These are phyloP conservation scores for Tinamus guttatus DNA, from an alignment of 2,113 vertebrate species.

Conservation along the genomic window DNA sequence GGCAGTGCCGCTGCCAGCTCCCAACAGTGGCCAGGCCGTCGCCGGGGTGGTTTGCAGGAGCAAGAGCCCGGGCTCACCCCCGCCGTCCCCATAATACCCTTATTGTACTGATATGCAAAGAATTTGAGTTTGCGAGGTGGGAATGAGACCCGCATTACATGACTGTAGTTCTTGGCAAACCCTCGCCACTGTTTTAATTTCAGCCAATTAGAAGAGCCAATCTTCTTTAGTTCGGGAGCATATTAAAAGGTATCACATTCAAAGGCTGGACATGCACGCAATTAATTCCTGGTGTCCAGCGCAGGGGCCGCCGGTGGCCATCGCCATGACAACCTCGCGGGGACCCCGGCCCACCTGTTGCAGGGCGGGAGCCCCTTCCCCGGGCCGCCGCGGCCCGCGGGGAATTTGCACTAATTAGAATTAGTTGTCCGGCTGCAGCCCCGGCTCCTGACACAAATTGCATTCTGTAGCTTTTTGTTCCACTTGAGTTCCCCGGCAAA, in stretches of 20 bases:
- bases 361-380: constrained; percentile 70
- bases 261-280: constrained; percentile 72
- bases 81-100: neutral
- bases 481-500: constrained; percentile 88
- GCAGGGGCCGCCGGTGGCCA: constrained; percentile 79
- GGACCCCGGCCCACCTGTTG: constrained; percentile 83
- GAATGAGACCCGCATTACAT: constrained; percentile 42
- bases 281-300: constrained; percentile 81
- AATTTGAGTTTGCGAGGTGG: constrained; percentile 38
- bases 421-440: constrained; percentile 88
- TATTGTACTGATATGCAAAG: constrained; percentile 47
- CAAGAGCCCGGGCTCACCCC: neutral
- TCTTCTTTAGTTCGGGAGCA: constrained; percentile 72
- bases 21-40: neutral
- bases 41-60: constrained; percentile 38
- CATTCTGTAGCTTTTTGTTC: constrained; percentile 89
- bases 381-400: constrained; percentile 77
- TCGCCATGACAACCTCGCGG: constrained; percentile 71
- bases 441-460: constrained; percentile 87
- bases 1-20: neutral
- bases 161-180: constrained; percentile 60
- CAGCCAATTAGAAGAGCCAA: constrained; percentile 79
- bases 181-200: constrained; percentile 72
- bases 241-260: constrained; percentile 77
- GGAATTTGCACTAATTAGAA: constrained; percentile 89